Evolutionary conservation across 53 echinoderm and acorn worm genomes (phyloP).

Genomic region (Temnopleurus reevesii): DNA sequence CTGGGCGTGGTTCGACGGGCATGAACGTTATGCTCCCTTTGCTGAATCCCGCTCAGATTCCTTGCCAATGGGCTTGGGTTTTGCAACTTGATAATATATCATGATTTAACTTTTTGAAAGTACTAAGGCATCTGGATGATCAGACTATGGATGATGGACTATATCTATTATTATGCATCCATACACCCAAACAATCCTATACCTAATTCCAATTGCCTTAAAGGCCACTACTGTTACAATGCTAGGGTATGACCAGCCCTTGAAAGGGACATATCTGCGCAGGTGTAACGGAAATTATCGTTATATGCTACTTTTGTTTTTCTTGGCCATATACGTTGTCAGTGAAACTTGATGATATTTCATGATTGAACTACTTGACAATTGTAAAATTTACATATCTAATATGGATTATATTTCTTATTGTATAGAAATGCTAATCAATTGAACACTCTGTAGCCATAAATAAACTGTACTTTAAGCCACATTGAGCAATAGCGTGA

Average conservation of each 20-base stretch:
- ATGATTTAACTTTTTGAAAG: too few relatives aligned
- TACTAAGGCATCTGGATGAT: too few relatives aligned
- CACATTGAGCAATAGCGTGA: too few relatives aligned
- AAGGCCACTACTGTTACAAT: slow-evolving; percentile 52
- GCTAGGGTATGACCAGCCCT: slow-evolving; percentile 59
- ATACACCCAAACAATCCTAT: too few relatives aligned
- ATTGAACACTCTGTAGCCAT: too few relatives aligned
- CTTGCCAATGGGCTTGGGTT: slow-evolving; percentile 82
- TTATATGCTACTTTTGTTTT: slow-evolving; percentile 66
- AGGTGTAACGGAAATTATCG: slow-evolving; percentile 23
- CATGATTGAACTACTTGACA: too few relatives aligned
- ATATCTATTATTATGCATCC: too few relatives aligned
- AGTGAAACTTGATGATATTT: slow-evolving; percentile 62
- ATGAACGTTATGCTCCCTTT: slow-evolving; percentile 63
- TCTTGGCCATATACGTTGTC: slow-evolving; percentile 80
- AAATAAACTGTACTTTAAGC: too few relatives aligned
- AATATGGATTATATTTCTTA: too few relatives aligned
- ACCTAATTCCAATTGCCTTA: not conserved
- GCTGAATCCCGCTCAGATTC: slow-evolving; percentile 61
- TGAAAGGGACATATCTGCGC: slow-evolving; percentile 58
- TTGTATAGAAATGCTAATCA: too few relatives aligned
- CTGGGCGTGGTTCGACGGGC: not conserved
- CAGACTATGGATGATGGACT: too few relatives aligned
- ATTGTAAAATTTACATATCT: too few relatives aligned
- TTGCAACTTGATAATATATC: slow-evolving; percentile 63